phyloP scores from a whole-genome alignment of 1,140 invertebrate genomes.

The Frieseomelitta varia region DNA sequence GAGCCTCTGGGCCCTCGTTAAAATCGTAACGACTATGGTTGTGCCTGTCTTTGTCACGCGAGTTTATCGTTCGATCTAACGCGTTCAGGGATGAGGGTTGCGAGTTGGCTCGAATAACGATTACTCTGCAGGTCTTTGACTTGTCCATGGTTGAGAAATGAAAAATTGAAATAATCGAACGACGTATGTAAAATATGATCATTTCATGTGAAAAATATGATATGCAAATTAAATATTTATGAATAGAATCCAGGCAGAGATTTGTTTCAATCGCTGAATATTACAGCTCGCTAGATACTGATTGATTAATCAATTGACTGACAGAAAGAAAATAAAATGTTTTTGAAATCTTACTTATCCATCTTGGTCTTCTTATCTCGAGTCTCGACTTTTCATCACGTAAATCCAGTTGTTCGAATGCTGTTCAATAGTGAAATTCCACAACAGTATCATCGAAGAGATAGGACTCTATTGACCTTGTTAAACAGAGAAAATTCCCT shows the following conservation, averaged over 20 bases:
- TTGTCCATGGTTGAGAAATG: not conserved
- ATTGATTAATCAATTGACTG: not conserved
- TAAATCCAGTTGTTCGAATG: not conserved
- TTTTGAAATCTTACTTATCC: not conserved
- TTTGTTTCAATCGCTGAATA: no score
- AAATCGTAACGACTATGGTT: conserved; percentile 12
- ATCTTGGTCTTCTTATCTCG: not conserved
- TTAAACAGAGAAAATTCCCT: not conserved
- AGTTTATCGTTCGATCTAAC: not conserved
- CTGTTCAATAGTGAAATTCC: not conserved
- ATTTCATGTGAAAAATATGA: no score
- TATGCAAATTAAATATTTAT: no score
- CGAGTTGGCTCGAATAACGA: not conserved
- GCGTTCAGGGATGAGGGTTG: not conserved
- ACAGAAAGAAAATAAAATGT: not conserved
- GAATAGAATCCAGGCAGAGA: no score
- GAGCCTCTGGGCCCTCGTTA: conserved; percentile 2
- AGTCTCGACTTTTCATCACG: not conserved
- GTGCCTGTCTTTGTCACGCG: no score
- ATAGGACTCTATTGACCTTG: not conserved
- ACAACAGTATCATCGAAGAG: no score
- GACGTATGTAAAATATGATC: no score
- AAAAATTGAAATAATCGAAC: no score
- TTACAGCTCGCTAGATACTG: no score
- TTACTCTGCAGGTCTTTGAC: not conserved